Evolutionary conservation across 2,888 invertebrate species (phyloP).

Genomic region (Trichogramma dendrolimi): DNA sequence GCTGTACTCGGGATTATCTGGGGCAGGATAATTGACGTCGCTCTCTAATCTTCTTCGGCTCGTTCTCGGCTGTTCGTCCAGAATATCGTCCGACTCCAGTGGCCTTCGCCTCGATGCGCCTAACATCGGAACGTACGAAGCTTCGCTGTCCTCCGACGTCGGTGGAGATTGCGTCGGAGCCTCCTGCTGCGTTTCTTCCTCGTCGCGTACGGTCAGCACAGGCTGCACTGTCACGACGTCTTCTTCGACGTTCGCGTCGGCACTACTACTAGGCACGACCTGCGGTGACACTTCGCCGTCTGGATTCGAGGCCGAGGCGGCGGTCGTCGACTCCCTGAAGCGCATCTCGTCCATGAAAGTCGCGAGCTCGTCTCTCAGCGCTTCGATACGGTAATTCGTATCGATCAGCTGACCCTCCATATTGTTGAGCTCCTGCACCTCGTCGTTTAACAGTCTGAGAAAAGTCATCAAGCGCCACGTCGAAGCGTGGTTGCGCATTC

Average conservation of each 20-base stretch:
- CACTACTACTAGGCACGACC: not conserved
- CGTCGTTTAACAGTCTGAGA: constrained; percentile 30
- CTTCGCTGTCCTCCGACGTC: not conserved
- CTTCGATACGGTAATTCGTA: constrained; percentile 31
- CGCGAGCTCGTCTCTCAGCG: constrained; percentile 23
- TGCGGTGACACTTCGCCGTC: not conserved
- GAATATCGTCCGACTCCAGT: constrained; percentile 27
- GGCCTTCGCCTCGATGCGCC: not conserved
- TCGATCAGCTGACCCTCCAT: constrained; percentile 33
- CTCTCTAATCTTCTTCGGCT: constrained; percentile 29
- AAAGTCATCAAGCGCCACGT: constrained; percentile 23
- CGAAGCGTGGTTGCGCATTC: constrained; percentile 11
- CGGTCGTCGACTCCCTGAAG: not conserved
- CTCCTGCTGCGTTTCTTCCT: too few species aligned
- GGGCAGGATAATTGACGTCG: constrained; percentile 10
- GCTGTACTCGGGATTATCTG: constrained; percentile 30
- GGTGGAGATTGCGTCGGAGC: not conserved
- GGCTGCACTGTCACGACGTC: not conserved
- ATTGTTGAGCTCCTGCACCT: constrained; percentile 33
- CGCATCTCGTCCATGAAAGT: constrained; percentile 4
- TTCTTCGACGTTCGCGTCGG: not conserved
- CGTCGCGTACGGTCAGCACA: too few species aligned
- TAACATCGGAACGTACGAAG: not conserved
- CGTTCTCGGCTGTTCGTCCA: constrained; percentile 31
- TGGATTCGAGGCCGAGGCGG: not conserved